Percentiles rank a stretch among this genome's conserved stretches.
phyloP scores from a whole-genome alignment of 1,140 invertebrate species.

The Lethrus apterus region DNA sequence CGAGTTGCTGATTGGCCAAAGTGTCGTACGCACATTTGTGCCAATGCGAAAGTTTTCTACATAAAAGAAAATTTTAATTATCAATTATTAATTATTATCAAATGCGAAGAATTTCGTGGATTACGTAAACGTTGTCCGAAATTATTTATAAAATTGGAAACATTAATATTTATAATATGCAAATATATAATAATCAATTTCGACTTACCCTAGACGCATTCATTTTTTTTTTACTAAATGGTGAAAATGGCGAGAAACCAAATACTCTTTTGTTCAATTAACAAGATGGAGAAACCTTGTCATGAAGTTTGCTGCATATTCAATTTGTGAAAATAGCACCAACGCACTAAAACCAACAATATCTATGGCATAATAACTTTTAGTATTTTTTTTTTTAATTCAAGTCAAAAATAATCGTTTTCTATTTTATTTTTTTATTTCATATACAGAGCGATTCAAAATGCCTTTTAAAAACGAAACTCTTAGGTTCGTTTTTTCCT shows the following conservation, averaged over 20 bases:
- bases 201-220: constrained; percentile 6
- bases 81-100: too few species aligned
- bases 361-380: too few species aligned
- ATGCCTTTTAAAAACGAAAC: too few species aligned
- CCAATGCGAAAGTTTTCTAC: constrained; percentile 11
- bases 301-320: constrained; percentile 9
- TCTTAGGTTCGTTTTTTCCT: too few species aligned
- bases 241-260: neutral
- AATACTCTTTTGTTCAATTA: neutral
- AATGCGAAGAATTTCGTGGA: too few species aligned
- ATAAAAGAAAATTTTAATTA: neutral
- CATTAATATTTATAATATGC: neutral
- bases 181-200: neutral
- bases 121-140: neutral
- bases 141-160: neutral
- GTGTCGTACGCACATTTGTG: constrained; percentile 7
- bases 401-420: too few species aligned
- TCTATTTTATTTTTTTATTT: too few species aligned
- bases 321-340: neutral
- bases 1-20: constrained; percentile 4
- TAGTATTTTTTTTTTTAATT: too few species aligned
- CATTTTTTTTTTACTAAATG: neutral
- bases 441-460: too few species aligned
- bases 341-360: too few species aligned
- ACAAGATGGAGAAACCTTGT: constrained; percentile 6